Percentiles rank a stretch among this genome's conserved stretches.
Conservation (phyloP, 1,140 invertebrate genomes). For the Tyrophagus putrescentiae region DNA sequence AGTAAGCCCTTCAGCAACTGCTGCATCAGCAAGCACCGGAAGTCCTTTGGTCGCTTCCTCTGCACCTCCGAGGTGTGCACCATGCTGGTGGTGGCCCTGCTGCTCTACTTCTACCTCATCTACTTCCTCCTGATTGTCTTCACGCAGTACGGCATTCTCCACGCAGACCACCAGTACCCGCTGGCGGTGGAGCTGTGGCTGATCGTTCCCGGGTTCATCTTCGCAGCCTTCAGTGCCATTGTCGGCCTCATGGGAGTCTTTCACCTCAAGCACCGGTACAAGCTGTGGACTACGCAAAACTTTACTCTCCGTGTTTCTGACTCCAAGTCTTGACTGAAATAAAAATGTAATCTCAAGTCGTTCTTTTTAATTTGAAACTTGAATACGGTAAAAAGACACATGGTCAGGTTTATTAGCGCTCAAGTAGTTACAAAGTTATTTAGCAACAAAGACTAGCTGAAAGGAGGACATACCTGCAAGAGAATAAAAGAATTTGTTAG, state of each 20-base stretch:
- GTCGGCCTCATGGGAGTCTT: background rate
- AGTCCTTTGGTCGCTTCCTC: conserved; percentile 2
- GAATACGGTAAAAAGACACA: too few relatives aligned
- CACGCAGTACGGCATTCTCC: background rate
- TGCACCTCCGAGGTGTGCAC: background rate
- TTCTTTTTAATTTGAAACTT: too few relatives aligned
- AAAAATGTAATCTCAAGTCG: too few relatives aligned
- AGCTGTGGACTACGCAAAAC: too few relatives aligned
- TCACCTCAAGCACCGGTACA: too few relatives aligned
- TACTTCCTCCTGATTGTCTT: background rate
- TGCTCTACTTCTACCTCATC: background rate
- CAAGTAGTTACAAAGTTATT: background rate
- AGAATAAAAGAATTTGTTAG: background rate
- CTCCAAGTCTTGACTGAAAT: too few relatives aligned
- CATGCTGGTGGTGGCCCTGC: background rate
- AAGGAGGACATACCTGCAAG: background rate
- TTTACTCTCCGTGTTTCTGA: too few relatives aligned
- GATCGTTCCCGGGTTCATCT: background rate
- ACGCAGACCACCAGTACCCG: background rate
- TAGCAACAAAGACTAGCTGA: background rate
- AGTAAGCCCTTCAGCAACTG: background rate
- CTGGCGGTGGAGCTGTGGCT: background rate
- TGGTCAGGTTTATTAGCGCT: too few relatives aligned
- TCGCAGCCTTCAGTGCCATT: background rate
- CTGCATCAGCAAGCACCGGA: background rate